Percentiles rank a stretch among this genome's conserved stretches.
Conservation (phyloP, 2,888 invertebrate genomes). For the Stenoptilia bipunctidactyla region DNA sequence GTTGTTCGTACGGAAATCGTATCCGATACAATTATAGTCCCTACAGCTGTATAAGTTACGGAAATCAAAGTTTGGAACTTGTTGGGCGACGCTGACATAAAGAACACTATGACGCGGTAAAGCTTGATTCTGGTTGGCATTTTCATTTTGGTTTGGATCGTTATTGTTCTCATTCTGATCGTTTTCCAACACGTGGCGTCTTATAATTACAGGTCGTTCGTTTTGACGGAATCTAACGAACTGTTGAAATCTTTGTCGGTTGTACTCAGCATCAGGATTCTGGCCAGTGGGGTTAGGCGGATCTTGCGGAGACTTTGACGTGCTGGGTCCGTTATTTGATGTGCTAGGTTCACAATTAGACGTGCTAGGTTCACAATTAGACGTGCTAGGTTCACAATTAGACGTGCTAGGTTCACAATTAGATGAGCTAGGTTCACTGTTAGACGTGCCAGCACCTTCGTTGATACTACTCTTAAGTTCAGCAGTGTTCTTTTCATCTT, state of each 20-base stretch:
- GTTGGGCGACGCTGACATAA: slow-evolving; percentile 33
- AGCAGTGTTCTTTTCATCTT: not conserved
- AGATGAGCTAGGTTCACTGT: not conserved
- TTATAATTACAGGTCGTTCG: slow-evolving; percentile 17
- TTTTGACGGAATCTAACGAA: slow-evolving; percentile 19
- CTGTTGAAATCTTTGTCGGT: slow-evolving; percentile 5
- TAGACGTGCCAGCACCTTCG: slow-evolving; percentile 2
- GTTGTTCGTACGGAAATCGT: too few relatives aligned
- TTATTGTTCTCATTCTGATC: not conserved
- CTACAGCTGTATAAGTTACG: slow-evolving; percentile 14
- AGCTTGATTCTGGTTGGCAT: slow-evolving; percentile 2
- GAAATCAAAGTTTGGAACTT: slow-evolving; percentile 21
- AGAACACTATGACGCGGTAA: slow-evolving; percentile 13
- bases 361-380: too few relatives aligned
- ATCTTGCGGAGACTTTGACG: slow-evolving; percentile 2
- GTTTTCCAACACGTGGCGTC: slow-evolving; percentile 2
- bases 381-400: not conserved
- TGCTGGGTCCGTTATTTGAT: not conserved
- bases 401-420: too few relatives aligned
- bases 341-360: not conserved
- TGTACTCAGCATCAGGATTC: not conserved
- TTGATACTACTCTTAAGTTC: not conserved
- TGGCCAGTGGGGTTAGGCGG: slow-evolving; percentile 4
- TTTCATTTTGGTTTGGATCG: not conserved
- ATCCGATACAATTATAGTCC: not conserved